These are phyloP conservation scores for Saccostrea echinata DNA, from an alignment of 1,140 invertebrate species.

Conservation along the genomic window DNA sequence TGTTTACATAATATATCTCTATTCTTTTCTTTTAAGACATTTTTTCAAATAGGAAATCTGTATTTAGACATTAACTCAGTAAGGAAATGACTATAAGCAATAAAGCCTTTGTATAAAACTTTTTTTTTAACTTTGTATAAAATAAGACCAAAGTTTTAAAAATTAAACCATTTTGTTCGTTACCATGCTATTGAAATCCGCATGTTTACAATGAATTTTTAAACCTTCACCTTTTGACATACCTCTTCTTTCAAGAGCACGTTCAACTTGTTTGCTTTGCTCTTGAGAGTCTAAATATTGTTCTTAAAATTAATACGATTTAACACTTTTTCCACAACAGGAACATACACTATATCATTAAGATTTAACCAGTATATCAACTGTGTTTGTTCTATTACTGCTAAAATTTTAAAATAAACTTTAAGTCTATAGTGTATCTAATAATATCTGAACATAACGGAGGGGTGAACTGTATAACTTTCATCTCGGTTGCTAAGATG, in stretches of 20 bases:
- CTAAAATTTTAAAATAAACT: not conserved
- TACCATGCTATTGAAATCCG: slow-evolving; percentile 2
- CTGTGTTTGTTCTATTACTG: not conserved
- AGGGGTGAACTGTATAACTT: not conserved
- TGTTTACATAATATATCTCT: not conserved
- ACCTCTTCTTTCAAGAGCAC: slow-evolving; percentile 16
- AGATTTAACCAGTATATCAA: not conserved
- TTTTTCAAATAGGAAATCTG: not conserved
- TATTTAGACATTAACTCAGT: not conserved
- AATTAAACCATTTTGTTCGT: not conserved
- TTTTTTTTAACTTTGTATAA: no score
- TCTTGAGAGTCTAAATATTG: slow-evolving; percentile 25
- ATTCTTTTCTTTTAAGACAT: not conserved
- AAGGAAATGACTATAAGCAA: not conserved
- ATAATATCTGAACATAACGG: not conserved
- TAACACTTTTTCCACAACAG: slow-evolving; percentile 18
- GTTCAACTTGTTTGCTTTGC: slow-evolving; percentile 20
- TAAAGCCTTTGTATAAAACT: not conserved
- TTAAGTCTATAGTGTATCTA: not conserved
- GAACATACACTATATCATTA: not conserved
- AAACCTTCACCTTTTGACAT: not conserved
- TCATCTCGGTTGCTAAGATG: not conserved
- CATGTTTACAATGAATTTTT: not conserved
- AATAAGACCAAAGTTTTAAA: not conserved
- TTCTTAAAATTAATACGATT: slow-evolving; percentile 36